Percentiles rank a stretch among this genome's conserved stretches.
These are phyloP conservation scores for Microctenopoma lineatum DNA, from an alignment of 2,797 vertebrate genomes.

Conservation along the genomic window DNA sequence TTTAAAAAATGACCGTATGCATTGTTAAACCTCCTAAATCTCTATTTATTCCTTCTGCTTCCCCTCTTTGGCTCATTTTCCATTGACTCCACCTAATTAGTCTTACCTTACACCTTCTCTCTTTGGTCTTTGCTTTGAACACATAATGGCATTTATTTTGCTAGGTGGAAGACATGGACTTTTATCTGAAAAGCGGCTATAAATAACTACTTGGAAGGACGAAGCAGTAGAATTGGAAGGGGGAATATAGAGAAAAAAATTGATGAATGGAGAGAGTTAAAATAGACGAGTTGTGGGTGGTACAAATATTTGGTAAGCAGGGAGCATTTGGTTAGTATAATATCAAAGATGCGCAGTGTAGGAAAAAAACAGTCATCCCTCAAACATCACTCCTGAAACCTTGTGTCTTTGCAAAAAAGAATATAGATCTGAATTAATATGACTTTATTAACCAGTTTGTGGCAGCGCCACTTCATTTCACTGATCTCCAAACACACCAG, in stretches of 20 bases:
- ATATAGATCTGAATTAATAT: not conserved
- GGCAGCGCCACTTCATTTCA: not conserved
- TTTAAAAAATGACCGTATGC: constrained; percentile 15
- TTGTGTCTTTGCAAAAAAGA: not conserved
- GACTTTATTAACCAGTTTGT: not conserved
- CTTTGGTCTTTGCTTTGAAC: constrained; percentile 34
- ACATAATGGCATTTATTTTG: constrained; percentile 49
- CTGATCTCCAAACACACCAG: not conserved
- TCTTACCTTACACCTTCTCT: constrained; percentile 50
- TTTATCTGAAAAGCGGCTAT: constrained; percentile 63
- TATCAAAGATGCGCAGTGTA: constrained; percentile 30
- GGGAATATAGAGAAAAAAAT: constrained; percentile 11
- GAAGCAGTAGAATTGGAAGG: constrained; percentile 25
- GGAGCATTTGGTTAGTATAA: constrained; percentile 44
- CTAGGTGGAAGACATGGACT: constrained; percentile 46
- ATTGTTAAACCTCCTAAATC: constrained; percentile 24
- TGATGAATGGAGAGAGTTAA: constrained; percentile 37
- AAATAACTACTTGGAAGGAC: constrained; percentile 61
- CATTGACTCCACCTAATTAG: constrained; percentile 47
- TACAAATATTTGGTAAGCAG: constrained; percentile 63
- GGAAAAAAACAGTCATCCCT: constrained; percentile 32
- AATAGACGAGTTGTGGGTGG: constrained; percentile 56
- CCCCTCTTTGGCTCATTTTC: constrained; percentile 48
- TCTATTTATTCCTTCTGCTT: constrained; percentile 34
- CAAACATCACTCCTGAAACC: constrained; percentile 13